A percentile compares a stretch with the other conserved stretches of the same genome.
Conservation (phyloP, 92 coral and sea anemone genomes). For the Palythoa grandiflora region DNA sequence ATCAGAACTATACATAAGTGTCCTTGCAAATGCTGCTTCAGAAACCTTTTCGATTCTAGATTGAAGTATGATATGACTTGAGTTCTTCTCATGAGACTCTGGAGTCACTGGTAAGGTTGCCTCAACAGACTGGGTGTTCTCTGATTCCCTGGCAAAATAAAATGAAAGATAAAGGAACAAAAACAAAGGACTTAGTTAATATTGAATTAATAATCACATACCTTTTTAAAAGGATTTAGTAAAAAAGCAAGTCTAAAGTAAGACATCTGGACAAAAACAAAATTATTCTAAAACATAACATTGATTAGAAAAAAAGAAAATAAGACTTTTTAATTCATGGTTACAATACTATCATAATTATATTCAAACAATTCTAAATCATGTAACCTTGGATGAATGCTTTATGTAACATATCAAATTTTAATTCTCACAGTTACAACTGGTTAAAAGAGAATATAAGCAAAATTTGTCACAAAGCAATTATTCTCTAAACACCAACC, state of each 20-base stretch:
- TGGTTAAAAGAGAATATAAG: not conserved
- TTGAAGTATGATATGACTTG: conserved; percentile 15
- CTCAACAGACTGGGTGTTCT: conserved; percentile 22
- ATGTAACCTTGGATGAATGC: too few relatives aligned
- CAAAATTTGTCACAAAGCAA: not conserved
- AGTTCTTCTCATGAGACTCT: conserved; percentile 7
- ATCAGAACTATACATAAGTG: conserved; percentile 25
- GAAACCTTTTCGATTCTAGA: not conserved
- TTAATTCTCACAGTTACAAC: not conserved
- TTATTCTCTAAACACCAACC: conserved; percentile 45
- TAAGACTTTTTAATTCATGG: too few relatives aligned
- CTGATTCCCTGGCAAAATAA: conserved; percentile 5
- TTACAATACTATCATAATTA: too few relatives aligned
- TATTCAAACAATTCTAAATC: too few relatives aligned
- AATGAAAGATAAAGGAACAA: not conserved
- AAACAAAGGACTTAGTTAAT: not conserved
- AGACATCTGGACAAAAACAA: not conserved
- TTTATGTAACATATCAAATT: not conserved
- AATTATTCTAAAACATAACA: too few relatives aligned
- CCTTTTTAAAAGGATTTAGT: not conserved
- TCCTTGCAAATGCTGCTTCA: conserved; percentile 12
- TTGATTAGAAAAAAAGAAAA: too few relatives aligned
- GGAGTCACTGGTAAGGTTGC: conserved; percentile 6
- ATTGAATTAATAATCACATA: not conserved
- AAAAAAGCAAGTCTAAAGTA: not conserved